Evolutionary conservation across 2,797 vertebrate genomes (phyloP).

Genomic region (Sebastes hubbsi): DNA sequence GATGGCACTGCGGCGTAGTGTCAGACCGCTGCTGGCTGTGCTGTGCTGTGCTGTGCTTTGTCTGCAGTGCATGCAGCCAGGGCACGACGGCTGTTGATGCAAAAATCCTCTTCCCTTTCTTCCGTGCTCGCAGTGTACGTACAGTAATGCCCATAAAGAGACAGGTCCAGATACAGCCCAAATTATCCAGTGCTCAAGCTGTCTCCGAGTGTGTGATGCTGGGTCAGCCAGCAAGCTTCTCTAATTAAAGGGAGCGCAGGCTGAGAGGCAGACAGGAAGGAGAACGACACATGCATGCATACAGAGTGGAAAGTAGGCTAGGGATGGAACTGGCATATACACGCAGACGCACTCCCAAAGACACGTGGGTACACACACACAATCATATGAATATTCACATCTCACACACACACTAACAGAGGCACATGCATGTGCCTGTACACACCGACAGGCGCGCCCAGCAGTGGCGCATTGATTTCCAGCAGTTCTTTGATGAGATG

Average conservation of each 20-base stretch:
- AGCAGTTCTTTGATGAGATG: constrained; percentile 81
- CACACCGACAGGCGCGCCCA: constrained; percentile 66
- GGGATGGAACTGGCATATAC: constrained; percentile 42
- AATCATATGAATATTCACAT: constrained; percentile 64
- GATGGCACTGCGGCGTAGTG: constrained; percentile 71
- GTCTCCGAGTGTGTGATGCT: constrained; percentile 57
- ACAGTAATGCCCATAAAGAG: constrained; percentile 77
- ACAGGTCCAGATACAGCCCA: constrained; percentile 68
- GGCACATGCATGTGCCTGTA: constrained; percentile 43
- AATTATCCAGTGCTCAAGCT: constrained; percentile 72
- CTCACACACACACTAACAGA: constrained; percentile 39
- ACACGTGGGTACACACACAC: constrained; percentile 40
- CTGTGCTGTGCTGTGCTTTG: constrained; percentile 66
- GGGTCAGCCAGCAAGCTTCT: constrained; percentile 66
- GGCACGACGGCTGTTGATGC: constrained; percentile 67
- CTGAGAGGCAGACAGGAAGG: constrained; percentile 60
- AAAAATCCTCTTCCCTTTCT: constrained; percentile 64
- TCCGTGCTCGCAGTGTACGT: constrained; percentile 63
- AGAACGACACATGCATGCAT: constrained; percentile 55
- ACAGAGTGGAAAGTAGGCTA: constrained; percentile 62
- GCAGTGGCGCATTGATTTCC: constrained; percentile 80
- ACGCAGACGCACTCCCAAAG: constrained; percentile 51
- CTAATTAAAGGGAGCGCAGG: constrained; percentile 66
- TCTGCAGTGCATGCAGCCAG: constrained; percentile 73
- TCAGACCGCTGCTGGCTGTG: constrained; percentile 1